A percentile compares a stretch with the other conserved stretches of the same genome.
These are phyloP conservation scores for Astropecten irregularis DNA, from an alignment of 53 echinoderm and acorn worm genomes.

Conservation along the genomic window DNA sequence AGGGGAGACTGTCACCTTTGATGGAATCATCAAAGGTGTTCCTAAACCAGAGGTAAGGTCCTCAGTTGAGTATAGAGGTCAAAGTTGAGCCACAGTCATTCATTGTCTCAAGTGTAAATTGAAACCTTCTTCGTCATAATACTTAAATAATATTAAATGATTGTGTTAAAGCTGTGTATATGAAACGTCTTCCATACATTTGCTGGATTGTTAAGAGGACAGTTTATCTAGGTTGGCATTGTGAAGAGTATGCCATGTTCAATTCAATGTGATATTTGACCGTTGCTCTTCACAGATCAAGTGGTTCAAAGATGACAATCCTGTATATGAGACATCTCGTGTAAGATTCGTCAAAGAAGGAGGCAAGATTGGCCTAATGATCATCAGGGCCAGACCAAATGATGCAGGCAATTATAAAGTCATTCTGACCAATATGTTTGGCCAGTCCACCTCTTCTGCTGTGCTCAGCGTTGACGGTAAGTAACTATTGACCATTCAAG, in stretches of 20 bases:
- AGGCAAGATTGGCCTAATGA: conserved; percentile 70
- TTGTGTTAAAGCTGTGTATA: too few relatives aligned
- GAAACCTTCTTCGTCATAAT: too few relatives aligned
- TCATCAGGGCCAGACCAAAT: conserved; percentile 71
- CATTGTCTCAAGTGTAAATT: too few relatives aligned
- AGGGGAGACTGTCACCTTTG: conserved; percentile 75
- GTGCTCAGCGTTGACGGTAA: conserved; percentile 80
- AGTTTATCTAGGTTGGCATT: too few relatives aligned
- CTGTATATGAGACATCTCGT: conserved; percentile 78
- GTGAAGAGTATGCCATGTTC: too few relatives aligned
- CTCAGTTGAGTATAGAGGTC: too few relatives aligned
- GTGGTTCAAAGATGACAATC: conserved; percentile 85
- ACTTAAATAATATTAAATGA: too few relatives aligned
- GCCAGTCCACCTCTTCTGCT: conserved; percentile 82
- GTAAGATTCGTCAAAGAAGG: conserved; percentile 80
- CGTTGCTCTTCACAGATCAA: conserved; percentile 70
- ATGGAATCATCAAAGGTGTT: conserved; percentile 74
- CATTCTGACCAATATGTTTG: conserved; percentile 74
- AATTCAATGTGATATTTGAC: too few relatives aligned
- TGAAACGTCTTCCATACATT: too few relatives aligned
- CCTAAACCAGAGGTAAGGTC: conserved; percentile 88
- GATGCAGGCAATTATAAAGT: conserved; percentile 93
- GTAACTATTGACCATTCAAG: too few relatives aligned
- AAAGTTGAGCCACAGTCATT: too few relatives aligned
- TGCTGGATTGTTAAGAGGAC: too few relatives aligned